Evolutionary conservation across 2,797 vertebrate species (phyloP), one percentile per base, ranked within the genome.

Genomic region (Melanotaenia pygmaea): DNA sequence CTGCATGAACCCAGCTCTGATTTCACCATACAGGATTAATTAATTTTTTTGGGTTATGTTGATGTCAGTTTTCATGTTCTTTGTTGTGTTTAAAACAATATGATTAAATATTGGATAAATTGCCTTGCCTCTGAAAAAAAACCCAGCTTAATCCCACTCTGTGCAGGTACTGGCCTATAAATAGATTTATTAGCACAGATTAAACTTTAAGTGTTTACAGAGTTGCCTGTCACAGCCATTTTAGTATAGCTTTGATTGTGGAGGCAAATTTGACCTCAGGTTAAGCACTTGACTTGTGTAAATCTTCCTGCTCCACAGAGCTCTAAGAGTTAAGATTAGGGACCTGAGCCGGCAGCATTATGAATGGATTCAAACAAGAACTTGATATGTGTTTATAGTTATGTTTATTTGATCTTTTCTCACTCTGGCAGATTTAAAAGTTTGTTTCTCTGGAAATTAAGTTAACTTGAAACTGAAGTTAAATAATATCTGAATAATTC

Each of bases 121-220:
- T 1, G 51, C 53, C 24, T n/a, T 35, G 38, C 64, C 11, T 24
- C 51, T 10, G 22, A 51, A 72, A 67, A 63, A 59, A 85, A 74
- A 67, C 60, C 58, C 13, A 14, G 62, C 62, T 77, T 82, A 80
- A 79, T 79, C 67, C 80, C 12, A 50, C 34, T 5, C 63, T 37
- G 43, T 72, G 70, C 72, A 88, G 77, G 74, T 90, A 65, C 61
- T 18, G 34, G 40, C 69, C 82, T 87, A 79, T 86, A 81, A 70
- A 85, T 88, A 85, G 86, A 89, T 86, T 86, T 75, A 79, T 83
- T 80, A 77, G 75, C 54, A 18, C 71, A 87, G 90, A 89, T 92
- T 89, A 89, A 81, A 77, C 66, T 74, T 84, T 40, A 79, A 53
- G 76, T 63, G 65, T 86, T 85, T 54, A 67, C 81, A 10, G 67